Conservation (phyloP, 2,797 vertebrate species). For the Morelia viridis region DNA sequence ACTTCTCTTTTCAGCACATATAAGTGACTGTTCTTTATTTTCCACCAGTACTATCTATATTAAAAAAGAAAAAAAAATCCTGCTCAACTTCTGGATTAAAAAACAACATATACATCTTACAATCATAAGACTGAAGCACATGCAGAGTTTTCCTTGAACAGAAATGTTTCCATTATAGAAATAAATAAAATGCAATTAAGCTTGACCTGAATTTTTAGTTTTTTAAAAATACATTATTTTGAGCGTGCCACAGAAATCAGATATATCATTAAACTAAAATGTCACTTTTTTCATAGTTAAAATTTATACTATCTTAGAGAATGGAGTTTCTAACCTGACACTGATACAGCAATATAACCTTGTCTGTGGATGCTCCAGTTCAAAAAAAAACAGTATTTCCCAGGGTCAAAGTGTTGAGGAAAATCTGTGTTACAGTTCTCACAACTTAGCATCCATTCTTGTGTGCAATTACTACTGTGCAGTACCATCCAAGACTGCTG, state of each 20-base stretch:
- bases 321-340: neutral
- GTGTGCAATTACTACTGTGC: neutral
- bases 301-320: neutral
- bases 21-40: slow-evolving; percentile 95
- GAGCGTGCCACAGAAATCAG: neutral
- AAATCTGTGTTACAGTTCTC: neutral
- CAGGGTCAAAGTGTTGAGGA: neutral
- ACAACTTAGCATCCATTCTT: neutral
- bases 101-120: slow-evolving; percentile 26
- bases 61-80: slow-evolving; percentile 35
- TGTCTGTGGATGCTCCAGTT: neutral
- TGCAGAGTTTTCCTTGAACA: neutral
- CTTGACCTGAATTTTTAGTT: neutral
- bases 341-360: neutral
- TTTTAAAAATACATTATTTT: neutral
- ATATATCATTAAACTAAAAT: neutral
- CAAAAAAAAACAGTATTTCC: neutral
- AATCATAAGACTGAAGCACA: neutral
- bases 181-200: neutral
- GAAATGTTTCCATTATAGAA: neutral
- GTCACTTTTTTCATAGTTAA: neutral
- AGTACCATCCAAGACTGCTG: neutral
- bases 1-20: slow-evolving; percentile 86
- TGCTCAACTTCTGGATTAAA: neutral
- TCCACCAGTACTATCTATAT: slow-evolving; percentile 90